phyloP scores from a whole-genome alignment of 2,797 vertebrate genomes.

The Decapterus maruadsi region DNA sequence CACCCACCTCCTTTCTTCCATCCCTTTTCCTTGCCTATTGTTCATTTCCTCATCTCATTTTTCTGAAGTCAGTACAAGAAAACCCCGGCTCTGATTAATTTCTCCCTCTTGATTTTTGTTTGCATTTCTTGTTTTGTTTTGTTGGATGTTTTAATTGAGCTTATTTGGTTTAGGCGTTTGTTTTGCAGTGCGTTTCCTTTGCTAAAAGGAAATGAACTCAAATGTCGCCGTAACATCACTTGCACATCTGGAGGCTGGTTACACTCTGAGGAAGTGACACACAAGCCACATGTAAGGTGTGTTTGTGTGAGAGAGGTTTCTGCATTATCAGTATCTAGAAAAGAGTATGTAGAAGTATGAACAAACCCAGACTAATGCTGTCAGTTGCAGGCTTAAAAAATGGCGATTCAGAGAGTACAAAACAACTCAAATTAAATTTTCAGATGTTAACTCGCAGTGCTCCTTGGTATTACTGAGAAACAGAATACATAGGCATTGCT shows the following conservation, averaged over 20 bases:
- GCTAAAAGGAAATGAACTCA: slow-evolving; percentile 73
- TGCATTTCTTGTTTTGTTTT: slow-evolving; percentile 81
- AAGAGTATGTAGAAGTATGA: slow-evolving; percentile 20
- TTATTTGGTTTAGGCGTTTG: slow-evolving; percentile 78
- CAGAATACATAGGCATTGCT: not conserved
- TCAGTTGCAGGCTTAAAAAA: not conserved
- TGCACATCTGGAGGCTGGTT: slow-evolving; percentile 61
- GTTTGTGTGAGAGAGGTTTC: not conserved
- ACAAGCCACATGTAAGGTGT: slow-evolving; percentile 37
- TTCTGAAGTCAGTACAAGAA: slow-evolving; percentile 77
- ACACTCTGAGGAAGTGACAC: slow-evolving; percentile 55
- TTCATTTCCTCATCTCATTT: slow-evolving; percentile 83
- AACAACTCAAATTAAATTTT: not conserved
- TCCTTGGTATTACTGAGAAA: not conserved
- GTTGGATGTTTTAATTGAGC: slow-evolving; percentile 83
- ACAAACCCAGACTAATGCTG: not conserved
- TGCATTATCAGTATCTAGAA: slow-evolving; percentile 8
- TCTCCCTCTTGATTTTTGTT: slow-evolving; percentile 84
- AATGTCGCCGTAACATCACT: slow-evolving; percentile 67
- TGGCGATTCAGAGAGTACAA: not conserved
- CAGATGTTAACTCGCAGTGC: not conserved
- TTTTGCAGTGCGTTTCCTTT: slow-evolving; percentile 81
- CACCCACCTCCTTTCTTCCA: slow-evolving; percentile 71
- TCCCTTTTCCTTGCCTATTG: slow-evolving; percentile 79
- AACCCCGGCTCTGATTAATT: slow-evolving; percentile 81